Base-by-base conservation (phyloP, 2,113 vertebrate species). In the Seriola dumerili region DNA sequence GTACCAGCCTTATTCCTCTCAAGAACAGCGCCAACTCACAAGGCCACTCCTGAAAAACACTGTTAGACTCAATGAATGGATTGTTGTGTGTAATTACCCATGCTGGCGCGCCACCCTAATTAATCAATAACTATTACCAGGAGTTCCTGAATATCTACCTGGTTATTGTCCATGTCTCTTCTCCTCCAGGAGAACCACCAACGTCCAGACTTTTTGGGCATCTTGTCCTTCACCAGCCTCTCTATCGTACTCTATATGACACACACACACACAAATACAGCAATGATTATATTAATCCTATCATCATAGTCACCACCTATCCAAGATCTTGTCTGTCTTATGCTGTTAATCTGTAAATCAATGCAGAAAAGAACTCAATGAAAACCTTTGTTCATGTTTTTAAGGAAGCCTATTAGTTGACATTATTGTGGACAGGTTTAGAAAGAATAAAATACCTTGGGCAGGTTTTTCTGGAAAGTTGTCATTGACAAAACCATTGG, bases 111-210 rank as follows among this genome's bases (percentile, higher is more conserved):
- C 40, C 8, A 42, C 2, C 63, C 52, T 50, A 21, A 62, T 40
- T 8, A 46, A n/a, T 34, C 8, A 64, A 23, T 14, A 63, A 69
- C 1, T 1, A 29, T 25, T 29, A n/a, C 59, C 38, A 10, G 17
- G 7, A 70, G n/a, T 34, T 59, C 8, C 3, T 59, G 1, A 46
- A 9, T 13, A 54, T 23, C 29, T 89, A 96, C 95, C 93, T 92
- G 91, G 72, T 82, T 94, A n/a, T 44, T 87, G 0, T 92, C 83
- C 72, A 96, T 91, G 72, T 97, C 95, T 91, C 88, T 96, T 70
- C 96, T 95, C 72, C 96, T 91, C 97, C 97, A 97, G 65, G 97
- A 97, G 79, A 98, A 97, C 98, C 97, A 99, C 96, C 96, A 98
- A 44, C 96, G 95, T 54, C 96, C 96, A 70, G 95, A 94, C 90